Percentiles rank a stretch among this genome's conserved stretches.
These are phyloP conservation scores for Calyptommatus sinebrachiatus DNA, from an alignment of 2,113 vertebrate species.

Conservation along the genomic window DNA sequence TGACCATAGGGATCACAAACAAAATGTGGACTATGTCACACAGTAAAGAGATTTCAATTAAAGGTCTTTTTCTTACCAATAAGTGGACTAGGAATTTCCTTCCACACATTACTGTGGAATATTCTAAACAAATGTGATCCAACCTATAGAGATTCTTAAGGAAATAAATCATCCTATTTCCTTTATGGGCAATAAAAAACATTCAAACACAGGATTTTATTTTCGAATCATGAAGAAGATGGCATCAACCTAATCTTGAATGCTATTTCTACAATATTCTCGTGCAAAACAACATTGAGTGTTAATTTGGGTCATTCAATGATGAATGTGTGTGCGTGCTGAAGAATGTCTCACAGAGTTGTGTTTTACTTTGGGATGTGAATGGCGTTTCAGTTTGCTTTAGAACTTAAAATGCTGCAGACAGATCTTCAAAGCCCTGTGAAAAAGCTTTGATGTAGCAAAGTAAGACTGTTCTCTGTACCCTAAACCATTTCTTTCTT, in stretches of 20 bases:
- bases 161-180: too few species aligned
- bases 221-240: neutral
- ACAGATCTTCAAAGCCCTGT: slow-evolving; percentile 20
- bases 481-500: slow-evolving; percentile 34
- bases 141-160: too few species aligned
- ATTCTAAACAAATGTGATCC: too few species aligned
- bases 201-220: neutral
- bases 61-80: too few species aligned
- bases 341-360: neutral
- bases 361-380: slow-evolving; percentile 15
- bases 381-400: slow-evolving; percentile 31
- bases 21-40: too few species aligned
- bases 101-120: too few species aligned
- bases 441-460: slow-evolving; percentile 19
- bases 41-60: too few species aligned
- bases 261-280: neutral
- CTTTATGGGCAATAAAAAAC: too few species aligned
- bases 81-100: too few species aligned
- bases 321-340: too few species aligned
- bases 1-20: too few species aligned
- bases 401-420: slow-evolving; percentile 23
- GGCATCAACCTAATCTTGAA: neutral
- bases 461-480: slow-evolving; percentile 17
- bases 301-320: neutral
- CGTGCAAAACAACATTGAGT: too few species aligned